Evolutionary conservation across 2,888 invertebrate species (phyloP), one percentile per base, ranked within the genome.

Genomic region (Harpalus rufipes): DNA sequence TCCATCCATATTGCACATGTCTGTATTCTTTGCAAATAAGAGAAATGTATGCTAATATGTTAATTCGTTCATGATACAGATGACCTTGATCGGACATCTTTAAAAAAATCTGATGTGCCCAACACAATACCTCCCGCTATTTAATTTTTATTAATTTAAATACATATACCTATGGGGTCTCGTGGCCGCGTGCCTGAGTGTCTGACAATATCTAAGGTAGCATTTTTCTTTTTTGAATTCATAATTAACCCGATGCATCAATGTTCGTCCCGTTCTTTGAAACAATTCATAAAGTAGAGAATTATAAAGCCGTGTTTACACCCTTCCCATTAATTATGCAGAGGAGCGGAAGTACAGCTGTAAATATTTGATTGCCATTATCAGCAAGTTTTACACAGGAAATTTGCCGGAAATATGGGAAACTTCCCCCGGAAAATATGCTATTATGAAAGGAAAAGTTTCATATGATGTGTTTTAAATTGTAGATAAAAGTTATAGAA

Each of bases 311-410:
- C 10, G 6, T 12, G 44, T 51, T 12, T 51, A 51, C 44, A 51
- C 44, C 44, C 44, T 51, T 51, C 4, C 10, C 44, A 51, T 51
- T 51, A 51, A 51, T 51, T 5, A 51, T 51, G 7, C 44, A 51
- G 44, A 6, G 12, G 10, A 51, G 6, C 10, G 2, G 44, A 51
- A 51, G 44, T 51, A 51, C 44, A 12, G 44, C 4, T 51, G 44
- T 51, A 51, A 51, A 51, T 51, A 51, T 51, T 51, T 51, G 44
- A 51, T 51, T 51, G 44, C 44, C 44, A 51, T 51, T 51, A 51
- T 51, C 44, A 51, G 44, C 44, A 51, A 51, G 44, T 51, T 51
- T 51, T 51, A 51, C 44, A 51, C 1, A 1, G 44, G 12, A 51
- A 51, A 2, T 51, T 51, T 51, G 2, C 10, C 12, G 44, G 44